Percentiles rank a stretch among this genome's conserved stretches.
Conservation (phyloP, 2,113 vertebrate species). For the Fukomys damarensis region DNA sequence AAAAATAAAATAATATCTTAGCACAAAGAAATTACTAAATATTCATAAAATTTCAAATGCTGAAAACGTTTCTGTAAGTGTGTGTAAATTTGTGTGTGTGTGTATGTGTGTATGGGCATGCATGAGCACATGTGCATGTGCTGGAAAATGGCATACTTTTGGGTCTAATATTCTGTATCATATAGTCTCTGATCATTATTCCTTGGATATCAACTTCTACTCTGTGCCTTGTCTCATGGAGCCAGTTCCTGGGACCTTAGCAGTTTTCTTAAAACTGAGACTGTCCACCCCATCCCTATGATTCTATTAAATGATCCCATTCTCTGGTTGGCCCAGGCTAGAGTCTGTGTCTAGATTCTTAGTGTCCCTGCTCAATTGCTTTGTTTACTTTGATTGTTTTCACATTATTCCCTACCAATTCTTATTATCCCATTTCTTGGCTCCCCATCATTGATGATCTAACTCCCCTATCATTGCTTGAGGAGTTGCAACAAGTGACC, state of each 20-base stretch:
- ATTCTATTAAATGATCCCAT: neutral
- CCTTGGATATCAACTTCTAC: neutral
- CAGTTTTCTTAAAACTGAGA: neutral
- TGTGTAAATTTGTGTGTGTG: neutral
- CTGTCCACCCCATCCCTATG: neutral
- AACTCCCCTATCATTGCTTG: neutral
- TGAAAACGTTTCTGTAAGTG: neutral
- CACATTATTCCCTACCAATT: fast-evolving
- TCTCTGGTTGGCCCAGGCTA: neutral
- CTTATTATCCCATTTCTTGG: neutral
- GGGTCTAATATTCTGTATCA: neutral
- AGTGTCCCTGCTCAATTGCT: neutral
- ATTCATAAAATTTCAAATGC: slow-evolving; percentile 1
- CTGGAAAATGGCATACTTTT: neutral
- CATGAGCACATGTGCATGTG: neutral
- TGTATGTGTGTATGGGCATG: neutral
- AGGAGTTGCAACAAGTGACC: neutral
- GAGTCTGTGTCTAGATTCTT: neutral
- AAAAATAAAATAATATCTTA: neutral
- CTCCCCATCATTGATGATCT: neutral
- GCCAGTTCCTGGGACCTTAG: neutral
- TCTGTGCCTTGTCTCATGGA: neutral
- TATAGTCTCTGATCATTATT: neutral
- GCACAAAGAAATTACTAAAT: slow-evolving; percentile 15
- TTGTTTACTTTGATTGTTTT: neutral